Percentiles rank a stretch among this genome's conserved stretches.
Evolutionary conservation across 2,888 invertebrate genomes (phyloP).

Genomic region (Theretra japonica): DNA sequence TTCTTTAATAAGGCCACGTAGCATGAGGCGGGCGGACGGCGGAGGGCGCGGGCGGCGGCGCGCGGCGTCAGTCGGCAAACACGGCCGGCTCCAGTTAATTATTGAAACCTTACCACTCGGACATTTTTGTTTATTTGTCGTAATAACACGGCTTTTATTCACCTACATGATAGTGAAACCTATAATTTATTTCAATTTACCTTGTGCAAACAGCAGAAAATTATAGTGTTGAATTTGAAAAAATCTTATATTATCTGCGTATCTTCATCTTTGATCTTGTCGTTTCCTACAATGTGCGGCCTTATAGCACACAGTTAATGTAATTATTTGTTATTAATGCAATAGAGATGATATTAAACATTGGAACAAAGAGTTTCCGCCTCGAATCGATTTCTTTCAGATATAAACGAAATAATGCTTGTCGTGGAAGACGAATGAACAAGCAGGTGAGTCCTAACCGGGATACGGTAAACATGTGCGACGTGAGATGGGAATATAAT

Average conservation of each 20-base stretch:
- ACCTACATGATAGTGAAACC: constrained; percentile 47
- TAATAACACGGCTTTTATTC: constrained; percentile 52
- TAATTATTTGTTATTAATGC: constrained; percentile 8
- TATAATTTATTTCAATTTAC: constrained; percentile 58
- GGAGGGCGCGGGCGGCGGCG: constrained; percentile 15
- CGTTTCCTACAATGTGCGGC: constrained; percentile 38
- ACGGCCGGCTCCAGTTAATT: constrained; percentile 41
- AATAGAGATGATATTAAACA: neutral
- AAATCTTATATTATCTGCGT: constrained; percentile 48
- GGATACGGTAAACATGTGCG: constrained; percentile 22
- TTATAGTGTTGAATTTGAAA: constrained; percentile 51
- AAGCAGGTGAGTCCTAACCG: constrained; percentile 3
- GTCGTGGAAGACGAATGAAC: constrained; percentile 8
- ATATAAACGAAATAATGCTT: neutral
- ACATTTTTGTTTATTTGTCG: constrained; percentile 47
- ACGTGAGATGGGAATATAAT: constrained; percentile 39
- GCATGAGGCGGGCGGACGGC: constrained; percentile 29
- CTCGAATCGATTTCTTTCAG: neutral
- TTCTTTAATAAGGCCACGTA: constrained; percentile 41
- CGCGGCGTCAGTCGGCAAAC: constrained; percentile 31
- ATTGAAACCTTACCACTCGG: constrained; percentile 46
- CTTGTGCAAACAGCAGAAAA: constrained; percentile 54
- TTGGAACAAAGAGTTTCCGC: neutral
- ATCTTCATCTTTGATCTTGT: constrained; percentile 47
- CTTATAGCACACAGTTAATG: constrained; percentile 13